Evolutionary conservation across 2,797 vertebrate genomes (phyloP), one percentile per base, ranked within the genome.

Genomic region (Phalloptychus januarius): DNA sequence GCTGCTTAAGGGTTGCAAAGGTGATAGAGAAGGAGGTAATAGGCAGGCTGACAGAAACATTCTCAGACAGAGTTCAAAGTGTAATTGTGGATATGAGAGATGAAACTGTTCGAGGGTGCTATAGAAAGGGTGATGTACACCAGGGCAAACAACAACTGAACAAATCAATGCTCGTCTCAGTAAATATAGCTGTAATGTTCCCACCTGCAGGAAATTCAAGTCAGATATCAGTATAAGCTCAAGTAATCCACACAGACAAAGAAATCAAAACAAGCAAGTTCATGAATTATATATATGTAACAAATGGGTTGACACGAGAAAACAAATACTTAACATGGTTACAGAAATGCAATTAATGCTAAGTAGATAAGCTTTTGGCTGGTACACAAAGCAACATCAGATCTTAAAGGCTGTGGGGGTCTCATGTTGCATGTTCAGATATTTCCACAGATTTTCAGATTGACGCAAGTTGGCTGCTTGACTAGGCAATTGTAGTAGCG

Each of bases 61-160:
- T 73, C 75, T 18, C 76, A 56, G 86, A 69, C 33, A 4, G 46
- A 78, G 89, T 85, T 78, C 40, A 85, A 78, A 90, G 86, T 84
- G 80, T 86, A 91, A 91, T 79, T 82, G 81, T 75, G 67, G 71
- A 48, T 72, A 88, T 42, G 71, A 81, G 81, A 70, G 74, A 52
- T 73, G 77, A 50, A 79, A 65, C 72, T 67, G 42, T 83, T 76
- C 75, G 71, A 79, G 70, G 78, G 80, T 69, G 69, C 61, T 76
- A 61, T 28, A 46, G 45, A 74, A 78, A 42, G 50, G 61, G 80
- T 71, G 69, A 67, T 78, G 61, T 33, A 46, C 11, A 70, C 33
- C 12, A 18, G 69, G 74, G 56, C 54, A 45, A 69, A 80, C 20
- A 65, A 25, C 36, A 25, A 40, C 33, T 38, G 63, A 67, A 67